phyloP scores from a whole-genome alignment of 1,140 invertebrate genomes.

The Pentalonia nigronervosa region DNA sequence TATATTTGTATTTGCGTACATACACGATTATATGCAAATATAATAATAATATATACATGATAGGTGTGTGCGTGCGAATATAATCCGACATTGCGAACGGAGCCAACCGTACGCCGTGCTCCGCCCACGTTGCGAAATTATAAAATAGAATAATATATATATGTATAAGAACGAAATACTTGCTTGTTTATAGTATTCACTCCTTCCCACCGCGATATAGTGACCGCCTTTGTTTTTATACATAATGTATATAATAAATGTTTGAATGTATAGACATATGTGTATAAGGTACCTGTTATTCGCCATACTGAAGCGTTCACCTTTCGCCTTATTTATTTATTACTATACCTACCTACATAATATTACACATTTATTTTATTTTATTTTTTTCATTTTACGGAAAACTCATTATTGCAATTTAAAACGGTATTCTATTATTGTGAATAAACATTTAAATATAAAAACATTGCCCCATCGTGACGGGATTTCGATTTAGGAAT shows the following conservation, averaged over 20 bases:
- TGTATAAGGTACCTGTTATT: not conserved
- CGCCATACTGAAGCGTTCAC: not conserved
- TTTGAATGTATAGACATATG: not conserved
- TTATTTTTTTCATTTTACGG: no score
- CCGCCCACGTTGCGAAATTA: conserved; percentile 34
- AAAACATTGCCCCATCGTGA: no score
- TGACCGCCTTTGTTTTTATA: conserved; percentile 41
- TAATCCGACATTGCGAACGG: conserved; percentile 47
- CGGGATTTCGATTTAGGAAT: no score
- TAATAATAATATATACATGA: not conserved
- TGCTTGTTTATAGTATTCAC: not conserved
- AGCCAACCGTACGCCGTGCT: conserved; percentile 52
- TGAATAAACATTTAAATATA: no score
- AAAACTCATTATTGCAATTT: no score
- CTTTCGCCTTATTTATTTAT: not conserved
- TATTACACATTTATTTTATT: no score
- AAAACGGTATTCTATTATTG: no score
- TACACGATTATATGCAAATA: not conserved
- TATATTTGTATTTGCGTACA: not conserved
- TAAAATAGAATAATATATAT: not conserved
- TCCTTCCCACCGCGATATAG: conserved; percentile 32
- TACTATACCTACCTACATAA: not conserved
- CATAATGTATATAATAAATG: not conserved
- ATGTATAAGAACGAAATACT: not conserved
- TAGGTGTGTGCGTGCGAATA: conserved; percentile 20